Conservation (phyloP, 1,140 invertebrate species). For the Pseudomyrmex dendroicus region DNA sequence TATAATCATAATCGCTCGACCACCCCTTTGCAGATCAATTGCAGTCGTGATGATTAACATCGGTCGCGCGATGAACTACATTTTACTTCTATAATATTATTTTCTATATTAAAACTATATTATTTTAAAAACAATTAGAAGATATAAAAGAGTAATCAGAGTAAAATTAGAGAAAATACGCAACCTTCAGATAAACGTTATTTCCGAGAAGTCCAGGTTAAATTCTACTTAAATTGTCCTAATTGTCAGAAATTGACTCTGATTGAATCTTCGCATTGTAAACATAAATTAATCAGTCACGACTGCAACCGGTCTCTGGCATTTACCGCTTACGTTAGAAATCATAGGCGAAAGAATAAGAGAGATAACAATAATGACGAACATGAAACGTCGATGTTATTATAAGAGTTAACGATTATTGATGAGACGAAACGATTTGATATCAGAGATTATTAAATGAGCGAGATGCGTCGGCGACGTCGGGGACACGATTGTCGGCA, state of each 20-base stretch:
- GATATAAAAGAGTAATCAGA: background rate
- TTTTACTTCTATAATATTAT: background rate
- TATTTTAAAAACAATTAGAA: too few species aligned
- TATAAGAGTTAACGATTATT: slow-evolving; percentile 22
- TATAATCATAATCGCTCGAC: slow-evolving; percentile 32
- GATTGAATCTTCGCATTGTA: slow-evolving; percentile 2
- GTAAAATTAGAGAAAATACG: too few species aligned
- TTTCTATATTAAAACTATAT: background rate
- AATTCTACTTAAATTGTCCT: background rate
- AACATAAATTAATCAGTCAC: background rate
- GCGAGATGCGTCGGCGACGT: slow-evolving; percentile 41
- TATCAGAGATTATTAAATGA: slow-evolving; percentile 14
- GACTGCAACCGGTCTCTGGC: slow-evolving; percentile 25
- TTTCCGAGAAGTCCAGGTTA: background rate
- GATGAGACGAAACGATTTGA: slow-evolving; percentile 44
- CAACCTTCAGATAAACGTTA: background rate
- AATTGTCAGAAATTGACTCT: background rate
- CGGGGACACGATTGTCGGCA: slow-evolving; percentile 3
- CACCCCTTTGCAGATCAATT: background rate
- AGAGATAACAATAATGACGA: slow-evolving; percentile 53
- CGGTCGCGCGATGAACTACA: background rate
- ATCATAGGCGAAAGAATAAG: slow-evolving; percentile 34
- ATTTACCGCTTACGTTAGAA: slow-evolving; percentile 34
- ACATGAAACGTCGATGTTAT: slow-evolving; percentile 23
- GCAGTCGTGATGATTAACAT: background rate